phyloP scores from a whole-genome alignment of 2,888 invertebrate species.

The Phyllotreta cruciferae region DNA sequence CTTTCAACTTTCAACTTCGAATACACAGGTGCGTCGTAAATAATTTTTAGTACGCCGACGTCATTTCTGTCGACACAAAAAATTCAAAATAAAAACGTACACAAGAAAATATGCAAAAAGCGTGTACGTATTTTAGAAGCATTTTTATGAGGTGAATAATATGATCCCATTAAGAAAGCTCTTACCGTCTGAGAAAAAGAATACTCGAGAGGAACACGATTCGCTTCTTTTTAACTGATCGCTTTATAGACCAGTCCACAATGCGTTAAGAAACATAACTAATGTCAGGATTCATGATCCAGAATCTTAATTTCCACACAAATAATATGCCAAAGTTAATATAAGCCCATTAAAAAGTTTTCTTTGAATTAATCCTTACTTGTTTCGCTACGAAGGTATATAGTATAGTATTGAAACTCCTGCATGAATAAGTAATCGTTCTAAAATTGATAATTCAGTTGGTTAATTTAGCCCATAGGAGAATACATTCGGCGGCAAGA shows the following conservation, averaged over 20 bases:
- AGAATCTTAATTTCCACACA: too few relatives aligned
- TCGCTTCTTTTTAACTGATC: conserved; percentile 8
- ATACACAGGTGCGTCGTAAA: conserved; percentile 16
- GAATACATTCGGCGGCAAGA: too few relatives aligned
- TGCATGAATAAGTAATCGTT: too few relatives aligned
- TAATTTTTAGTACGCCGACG: conserved; percentile 10
- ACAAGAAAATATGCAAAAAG: conserved; percentile 46
- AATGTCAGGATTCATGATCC: too few relatives aligned
- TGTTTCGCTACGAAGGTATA: too few relatives aligned
- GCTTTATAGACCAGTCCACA: not conserved
- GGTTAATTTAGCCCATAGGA: too few relatives aligned
- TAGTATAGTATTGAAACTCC: too few relatives aligned
- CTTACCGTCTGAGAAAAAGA: conserved; percentile 42
- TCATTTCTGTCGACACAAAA: conserved; percentile 3
- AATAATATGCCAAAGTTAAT: too few relatives aligned
- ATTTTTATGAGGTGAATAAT: conserved; percentile 55
- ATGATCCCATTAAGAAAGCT: conserved; percentile 53
- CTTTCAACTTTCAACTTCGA: conserved; percentile 11
- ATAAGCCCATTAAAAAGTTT: too few relatives aligned
- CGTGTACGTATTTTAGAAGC: conserved; percentile 51
- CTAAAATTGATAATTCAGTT: too few relatives aligned
- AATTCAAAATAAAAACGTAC: conserved; percentile 44
- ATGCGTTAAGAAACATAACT: not conserved
- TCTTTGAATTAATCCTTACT: too few relatives aligned
- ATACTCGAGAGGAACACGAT: conserved; percentile 1